phyloP scores from a whole-genome alignment of 1,140 invertebrate species.

The Ostrea edulis region DNA sequence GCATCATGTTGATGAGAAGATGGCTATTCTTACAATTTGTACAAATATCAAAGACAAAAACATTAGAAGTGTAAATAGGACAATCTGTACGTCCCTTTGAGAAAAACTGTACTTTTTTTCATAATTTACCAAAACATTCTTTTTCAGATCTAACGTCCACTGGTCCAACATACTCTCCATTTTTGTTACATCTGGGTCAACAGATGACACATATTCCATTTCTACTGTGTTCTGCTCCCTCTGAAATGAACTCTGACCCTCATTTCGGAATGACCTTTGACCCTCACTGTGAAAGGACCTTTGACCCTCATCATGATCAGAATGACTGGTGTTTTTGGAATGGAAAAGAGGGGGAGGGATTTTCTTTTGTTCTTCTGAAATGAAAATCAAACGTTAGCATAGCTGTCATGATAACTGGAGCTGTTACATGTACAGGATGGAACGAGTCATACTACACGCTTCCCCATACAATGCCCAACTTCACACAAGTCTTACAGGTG shows the following conservation, averaged over 20 bases:
- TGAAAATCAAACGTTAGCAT: neutral
- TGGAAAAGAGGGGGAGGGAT: constrained; percentile 30
- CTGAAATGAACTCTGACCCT: neutral
- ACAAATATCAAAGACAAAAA: too few relatives aligned
- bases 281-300: neutral
- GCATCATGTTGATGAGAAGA: too few relatives aligned
- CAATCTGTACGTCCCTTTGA: too few relatives aligned
- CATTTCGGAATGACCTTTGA: neutral
- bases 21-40: too few relatives aligned
- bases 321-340: constrained; percentile 9
- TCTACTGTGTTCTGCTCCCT: constrained; percentile 42
- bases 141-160: constrained; percentile 73
- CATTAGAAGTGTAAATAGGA: too few relatives aligned
- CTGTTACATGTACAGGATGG: too few relatives aligned
- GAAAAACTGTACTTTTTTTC: too few relatives aligned
- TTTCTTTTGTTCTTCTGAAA: constrained; percentile 41
- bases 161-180: constrained; percentile 74
- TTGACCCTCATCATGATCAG: neutral
- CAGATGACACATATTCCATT: constrained; percentile 57
- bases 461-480: too few relatives aligned
- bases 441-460: too few relatives aligned
- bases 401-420: too few relatives aligned
- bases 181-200: constrained; percentile 70
- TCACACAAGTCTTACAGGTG: too few relatives aligned
- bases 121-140: constrained; percentile 71